These are phyloP conservation scores for Chironomus tentans DNA, from an alignment of 2,888 invertebrate species.

Conservation along the genomic window DNA sequence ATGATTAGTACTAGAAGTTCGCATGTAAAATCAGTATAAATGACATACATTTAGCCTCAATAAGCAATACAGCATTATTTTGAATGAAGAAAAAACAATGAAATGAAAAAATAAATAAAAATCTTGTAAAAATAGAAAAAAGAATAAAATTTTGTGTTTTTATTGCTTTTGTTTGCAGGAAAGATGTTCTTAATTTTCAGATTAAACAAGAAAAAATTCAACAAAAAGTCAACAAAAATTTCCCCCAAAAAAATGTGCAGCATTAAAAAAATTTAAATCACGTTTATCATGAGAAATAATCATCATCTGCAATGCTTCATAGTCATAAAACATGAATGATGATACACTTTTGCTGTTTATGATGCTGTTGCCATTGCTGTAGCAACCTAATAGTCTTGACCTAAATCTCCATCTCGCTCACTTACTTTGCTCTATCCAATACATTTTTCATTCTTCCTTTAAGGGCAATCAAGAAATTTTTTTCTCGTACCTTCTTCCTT, in stretches of 20 bases:
- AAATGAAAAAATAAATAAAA: conserved; percentile 1
- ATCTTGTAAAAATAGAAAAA: conserved; percentile 6
- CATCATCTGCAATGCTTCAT: not conserved
- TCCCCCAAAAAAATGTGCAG: not conserved
- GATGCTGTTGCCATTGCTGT: not conserved
- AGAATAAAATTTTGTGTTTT: not conserved
- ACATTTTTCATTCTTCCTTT: not conserved
- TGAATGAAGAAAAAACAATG: conserved; percentile 18
- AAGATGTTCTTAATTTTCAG: not conserved
- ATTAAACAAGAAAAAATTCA: no score
- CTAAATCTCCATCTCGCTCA: not conserved
- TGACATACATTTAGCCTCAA: conserved; percentile 24
- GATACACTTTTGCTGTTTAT: not conserved
- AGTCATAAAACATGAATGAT: not conserved
- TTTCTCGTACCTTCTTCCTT: not conserved
- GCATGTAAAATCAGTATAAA: conserved; percentile 20
- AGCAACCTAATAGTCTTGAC: conserved; percentile 4
- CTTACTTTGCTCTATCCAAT: not conserved
- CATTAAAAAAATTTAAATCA: not conserved
- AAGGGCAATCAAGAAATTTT: not conserved
- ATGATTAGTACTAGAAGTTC: not conserved
- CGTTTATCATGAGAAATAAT: conserved; percentile 1
- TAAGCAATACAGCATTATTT: conserved; percentile 27
- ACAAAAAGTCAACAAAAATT: not conserved
- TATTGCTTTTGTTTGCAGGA: not conserved